Evolutionary conservation across 1,140 invertebrate genomes (phyloP).

Genomic region (Ooceraea biroi): DNA sequence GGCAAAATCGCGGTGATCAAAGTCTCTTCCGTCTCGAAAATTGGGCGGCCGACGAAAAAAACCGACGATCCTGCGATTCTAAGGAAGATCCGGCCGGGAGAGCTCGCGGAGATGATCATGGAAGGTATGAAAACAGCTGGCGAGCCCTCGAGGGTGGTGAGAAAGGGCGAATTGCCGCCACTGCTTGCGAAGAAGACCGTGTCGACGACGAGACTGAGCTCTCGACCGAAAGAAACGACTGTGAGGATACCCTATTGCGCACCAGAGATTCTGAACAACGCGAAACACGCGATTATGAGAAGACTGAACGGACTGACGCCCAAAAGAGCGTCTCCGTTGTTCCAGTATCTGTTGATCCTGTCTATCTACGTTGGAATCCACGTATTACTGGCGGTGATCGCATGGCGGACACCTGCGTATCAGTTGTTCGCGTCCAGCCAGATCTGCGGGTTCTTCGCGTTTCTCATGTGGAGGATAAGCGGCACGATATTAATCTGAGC

Average conservation of each 20-base stretch:
- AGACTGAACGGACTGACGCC: neutral
- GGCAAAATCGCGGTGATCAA: conserved; percentile 4
- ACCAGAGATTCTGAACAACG: neutral
- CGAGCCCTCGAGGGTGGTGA: neutral
- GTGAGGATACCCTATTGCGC: neutral
- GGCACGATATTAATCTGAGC: conserved; percentile 53
- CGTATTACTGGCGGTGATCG: conserved; percentile 69
- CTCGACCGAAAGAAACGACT: neutral
- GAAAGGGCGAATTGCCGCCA: no score
- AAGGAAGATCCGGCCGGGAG: no score
- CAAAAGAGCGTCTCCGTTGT: neutral
- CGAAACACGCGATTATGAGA: neutral
- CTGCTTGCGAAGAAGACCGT: neutral
- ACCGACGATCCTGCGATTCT: neutral
- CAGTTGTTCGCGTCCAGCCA: conserved; percentile 79
- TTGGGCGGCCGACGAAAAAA: neutral
- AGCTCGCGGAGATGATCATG: neutral
- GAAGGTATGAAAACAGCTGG: neutral
- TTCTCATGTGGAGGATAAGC: conserved; percentile 70
- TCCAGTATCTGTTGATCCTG: neutral
- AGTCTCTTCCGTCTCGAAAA: neutral
- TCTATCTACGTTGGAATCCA: conserved; percentile 56
- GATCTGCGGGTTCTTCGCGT: conserved; percentile 80
- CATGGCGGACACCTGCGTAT: conserved; percentile 74
- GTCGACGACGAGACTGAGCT: neutral